phyloP scores from a whole-genome alignment of 2,888 invertebrate species.

The Morinoia aosen region DNA sequence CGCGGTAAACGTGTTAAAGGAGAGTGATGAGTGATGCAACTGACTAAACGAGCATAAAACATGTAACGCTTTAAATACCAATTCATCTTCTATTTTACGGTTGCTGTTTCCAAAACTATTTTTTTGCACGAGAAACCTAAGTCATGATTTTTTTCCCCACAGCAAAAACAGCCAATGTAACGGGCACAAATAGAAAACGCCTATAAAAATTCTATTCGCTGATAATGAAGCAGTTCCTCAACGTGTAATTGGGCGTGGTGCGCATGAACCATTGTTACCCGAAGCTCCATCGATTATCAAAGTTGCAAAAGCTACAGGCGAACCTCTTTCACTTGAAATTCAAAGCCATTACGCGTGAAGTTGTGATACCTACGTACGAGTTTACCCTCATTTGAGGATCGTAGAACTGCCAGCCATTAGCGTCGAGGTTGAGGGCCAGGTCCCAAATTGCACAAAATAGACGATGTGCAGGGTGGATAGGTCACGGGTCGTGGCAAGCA shows the following conservation, averaged over 20 bases:
- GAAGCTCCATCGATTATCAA: not conserved
- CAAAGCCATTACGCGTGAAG: not conserved
- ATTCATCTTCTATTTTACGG: not conserved
- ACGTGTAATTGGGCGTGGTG: not conserved
- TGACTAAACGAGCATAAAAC: not conserved
- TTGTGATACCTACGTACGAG: not conserved
- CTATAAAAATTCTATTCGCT: not conserved
- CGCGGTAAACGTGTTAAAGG: too few species aligned
- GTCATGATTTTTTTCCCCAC: not conserved
- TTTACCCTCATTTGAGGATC: not conserved
- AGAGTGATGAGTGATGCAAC: too few species aligned
- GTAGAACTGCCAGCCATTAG: not conserved
- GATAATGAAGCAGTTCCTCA: not conserved
- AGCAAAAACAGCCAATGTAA: not conserved
- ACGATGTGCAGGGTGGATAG: not conserved
- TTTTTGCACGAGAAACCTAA: too few species aligned
- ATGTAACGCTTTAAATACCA: not conserved
- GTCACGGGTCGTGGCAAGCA: not conserved
- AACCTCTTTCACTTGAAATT: not conserved
- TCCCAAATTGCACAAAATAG: slow-evolving; percentile 27
- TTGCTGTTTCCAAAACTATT: too few species aligned
- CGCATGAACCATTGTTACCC: not conserved
- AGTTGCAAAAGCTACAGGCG: not conserved
- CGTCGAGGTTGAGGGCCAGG: slow-evolving; percentile 12
- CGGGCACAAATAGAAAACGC: not conserved